Conservation (phyloP, 2,113 vertebrate species). For the Hippolais icterina region DNA sequence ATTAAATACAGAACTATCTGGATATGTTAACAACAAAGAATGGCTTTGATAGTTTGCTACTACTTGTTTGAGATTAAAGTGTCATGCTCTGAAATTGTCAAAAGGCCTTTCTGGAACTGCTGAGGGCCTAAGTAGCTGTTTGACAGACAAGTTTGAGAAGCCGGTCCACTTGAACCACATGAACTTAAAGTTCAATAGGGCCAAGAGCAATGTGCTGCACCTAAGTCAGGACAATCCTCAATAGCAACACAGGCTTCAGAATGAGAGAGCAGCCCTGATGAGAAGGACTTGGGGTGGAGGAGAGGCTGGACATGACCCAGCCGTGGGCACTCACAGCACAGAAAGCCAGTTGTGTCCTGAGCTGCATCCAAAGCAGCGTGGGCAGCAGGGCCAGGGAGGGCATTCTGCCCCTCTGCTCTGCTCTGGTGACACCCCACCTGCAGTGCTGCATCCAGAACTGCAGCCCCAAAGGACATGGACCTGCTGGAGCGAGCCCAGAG, state of each 20-base stretch:
- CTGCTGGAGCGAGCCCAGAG: not conserved
- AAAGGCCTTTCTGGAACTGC: not conserved
- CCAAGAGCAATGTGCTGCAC: not conserved
- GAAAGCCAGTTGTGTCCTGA: not conserved
- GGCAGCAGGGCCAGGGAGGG: not conserved
- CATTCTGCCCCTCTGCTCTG: not conserved
- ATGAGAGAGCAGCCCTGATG: not conserved
- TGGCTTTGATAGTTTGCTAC: not conserved
- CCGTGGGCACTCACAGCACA: not conserved
- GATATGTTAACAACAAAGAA: not conserved
- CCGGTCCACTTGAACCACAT: not conserved
- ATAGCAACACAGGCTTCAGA: not conserved
- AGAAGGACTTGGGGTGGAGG: not conserved
- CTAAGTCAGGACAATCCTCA: no score
- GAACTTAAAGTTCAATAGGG: not conserved
- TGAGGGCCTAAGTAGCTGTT: not conserved
- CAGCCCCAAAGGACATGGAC: not conserved
- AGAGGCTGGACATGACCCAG: no score
- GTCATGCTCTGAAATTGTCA: not conserved
- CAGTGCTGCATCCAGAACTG: not conserved
- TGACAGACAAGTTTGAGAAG: not conserved
- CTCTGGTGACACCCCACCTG: not conserved
- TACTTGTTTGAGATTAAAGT: not conserved
- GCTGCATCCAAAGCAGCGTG: rapidly evolving
- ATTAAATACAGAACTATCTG: not conserved